Evolutionary conservation across 2,797 vertebrate genomes (phyloP).

Genomic region (Coracias cyanogaster): DNA sequence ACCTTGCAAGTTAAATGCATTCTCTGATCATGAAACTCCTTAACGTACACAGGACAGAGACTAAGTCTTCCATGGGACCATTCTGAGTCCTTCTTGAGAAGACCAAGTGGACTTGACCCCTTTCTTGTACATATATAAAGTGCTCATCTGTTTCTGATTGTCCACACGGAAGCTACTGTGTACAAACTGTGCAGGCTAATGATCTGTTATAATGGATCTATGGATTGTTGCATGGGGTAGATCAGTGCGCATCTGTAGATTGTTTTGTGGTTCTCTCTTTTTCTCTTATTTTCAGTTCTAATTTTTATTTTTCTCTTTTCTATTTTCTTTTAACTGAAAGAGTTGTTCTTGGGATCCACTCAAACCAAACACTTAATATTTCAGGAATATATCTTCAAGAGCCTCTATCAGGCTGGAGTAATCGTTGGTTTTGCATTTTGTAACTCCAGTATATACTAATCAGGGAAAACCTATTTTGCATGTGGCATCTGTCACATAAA

Average conservation of each 20-base stretch:
- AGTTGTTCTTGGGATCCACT: not conserved
- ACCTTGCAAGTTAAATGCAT: not conserved
- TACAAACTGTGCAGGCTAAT: not conserved
- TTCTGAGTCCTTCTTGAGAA: not conserved
- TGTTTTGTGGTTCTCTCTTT: not conserved
- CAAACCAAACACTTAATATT: not conserved
- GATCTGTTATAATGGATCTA: not conserved
- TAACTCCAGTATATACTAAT: not conserved
- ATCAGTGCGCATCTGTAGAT: not conserved
- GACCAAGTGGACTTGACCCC: not conserved
- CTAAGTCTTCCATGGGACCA: not conserved
- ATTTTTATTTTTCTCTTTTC: not conserved
- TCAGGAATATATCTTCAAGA: not conserved
- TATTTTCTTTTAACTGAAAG: not conserved
- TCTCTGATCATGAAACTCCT: not conserved
- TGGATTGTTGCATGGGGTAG: not conserved
- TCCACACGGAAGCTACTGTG: not conserved
- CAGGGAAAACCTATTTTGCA: not conserved
- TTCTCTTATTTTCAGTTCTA: not conserved
- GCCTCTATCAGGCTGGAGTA: not conserved
- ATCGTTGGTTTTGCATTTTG: not conserved
- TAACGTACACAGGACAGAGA: accelerated
- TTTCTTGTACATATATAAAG: not conserved
- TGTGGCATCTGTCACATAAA: not conserved
- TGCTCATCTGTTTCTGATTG: not conserved